Conservation (phyloP, 2,888 invertebrate species). For the Anoplius nigerrimus region DNA sequence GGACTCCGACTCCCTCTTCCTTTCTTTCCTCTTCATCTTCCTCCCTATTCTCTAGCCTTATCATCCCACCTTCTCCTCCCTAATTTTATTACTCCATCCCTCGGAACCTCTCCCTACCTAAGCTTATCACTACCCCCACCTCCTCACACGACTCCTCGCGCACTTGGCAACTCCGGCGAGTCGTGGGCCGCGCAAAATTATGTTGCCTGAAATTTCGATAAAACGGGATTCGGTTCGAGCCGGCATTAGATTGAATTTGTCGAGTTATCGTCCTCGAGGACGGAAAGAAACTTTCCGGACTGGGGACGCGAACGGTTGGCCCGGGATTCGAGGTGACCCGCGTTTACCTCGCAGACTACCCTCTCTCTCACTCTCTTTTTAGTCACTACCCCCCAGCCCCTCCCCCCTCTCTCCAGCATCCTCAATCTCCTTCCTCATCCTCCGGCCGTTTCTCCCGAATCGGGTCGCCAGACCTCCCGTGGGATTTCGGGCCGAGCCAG, state of each 20-base stretch:
- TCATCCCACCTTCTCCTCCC: conserved; percentile 7
- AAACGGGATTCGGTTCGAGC: conserved; percentile 63
- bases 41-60: no score
- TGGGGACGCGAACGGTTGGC: conserved; percentile 47
- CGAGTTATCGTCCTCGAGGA: conserved; percentile 62
- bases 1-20: no score
- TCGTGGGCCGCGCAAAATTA: conserved; percentile 54
- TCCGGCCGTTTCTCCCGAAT: conserved; percentile 22
- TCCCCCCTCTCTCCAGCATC: conserved; percentile 16
- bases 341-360: conserved; percentile 40
- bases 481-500: conserved; percentile 40
- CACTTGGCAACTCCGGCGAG: no score
- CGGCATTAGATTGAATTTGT: conserved; percentile 67
- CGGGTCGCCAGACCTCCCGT: conserved; percentile 41
- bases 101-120: conserved; percentile 37
- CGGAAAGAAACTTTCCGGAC: conserved; percentile 61
- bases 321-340: conserved; percentile 47
- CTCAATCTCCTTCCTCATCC: conserved; percentile 10
- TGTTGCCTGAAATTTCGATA: conserved; percentile 69
- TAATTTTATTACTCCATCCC: conserved; percentile 18
- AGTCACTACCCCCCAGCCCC: conserved; percentile 9
- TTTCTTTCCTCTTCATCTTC: conserved; percentile 30
- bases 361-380: conserved; percentile 22
- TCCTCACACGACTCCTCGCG: conserved; percentile 11
- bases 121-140: conserved; percentile 25